Conservation (phyloP, 2,113 vertebrate genomes). For the Todiramphus chloris region DNA sequence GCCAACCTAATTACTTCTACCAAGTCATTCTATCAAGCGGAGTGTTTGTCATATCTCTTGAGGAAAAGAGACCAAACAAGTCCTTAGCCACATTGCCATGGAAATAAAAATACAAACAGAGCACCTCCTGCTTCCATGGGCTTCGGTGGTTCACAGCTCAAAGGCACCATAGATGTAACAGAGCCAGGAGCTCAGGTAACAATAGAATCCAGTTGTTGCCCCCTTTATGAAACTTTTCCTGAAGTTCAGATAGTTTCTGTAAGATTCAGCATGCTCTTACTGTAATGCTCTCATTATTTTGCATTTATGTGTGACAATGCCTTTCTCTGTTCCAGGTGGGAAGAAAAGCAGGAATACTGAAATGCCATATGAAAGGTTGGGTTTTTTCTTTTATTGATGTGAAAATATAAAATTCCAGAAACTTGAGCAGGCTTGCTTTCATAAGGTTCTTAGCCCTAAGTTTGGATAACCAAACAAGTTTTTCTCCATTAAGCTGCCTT, state of each 20-base stretch:
- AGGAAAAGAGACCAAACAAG: not conserved
- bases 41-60: not conserved
- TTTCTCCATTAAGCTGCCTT: not conserved
- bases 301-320: not conserved
- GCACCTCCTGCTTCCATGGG: not conserved
- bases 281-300: not conserved
- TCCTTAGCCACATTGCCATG: not conserved
- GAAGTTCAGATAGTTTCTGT: not conserved
- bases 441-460: not conserved
- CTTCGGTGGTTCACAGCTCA: not conserved
- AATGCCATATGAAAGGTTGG: not conserved
- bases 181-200: not conserved
- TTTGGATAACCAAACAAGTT: not conserved
- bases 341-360: not conserved
- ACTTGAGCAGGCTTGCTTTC: not conserved
- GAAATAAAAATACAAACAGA: conserved; percentile 30
- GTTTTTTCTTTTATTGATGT: not conserved
- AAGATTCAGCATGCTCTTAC: not conserved
- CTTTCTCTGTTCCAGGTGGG: not conserved
- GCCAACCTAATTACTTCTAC: not conserved
- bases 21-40: not conserved
- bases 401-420: conserved; percentile 12
- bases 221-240: not conserved
- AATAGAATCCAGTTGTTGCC: not conserved
- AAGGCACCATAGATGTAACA: not conserved